phyloP scores from a whole-genome alignment of 2,113 vertebrate genomes.

The Chamaea fasciata region DNA sequence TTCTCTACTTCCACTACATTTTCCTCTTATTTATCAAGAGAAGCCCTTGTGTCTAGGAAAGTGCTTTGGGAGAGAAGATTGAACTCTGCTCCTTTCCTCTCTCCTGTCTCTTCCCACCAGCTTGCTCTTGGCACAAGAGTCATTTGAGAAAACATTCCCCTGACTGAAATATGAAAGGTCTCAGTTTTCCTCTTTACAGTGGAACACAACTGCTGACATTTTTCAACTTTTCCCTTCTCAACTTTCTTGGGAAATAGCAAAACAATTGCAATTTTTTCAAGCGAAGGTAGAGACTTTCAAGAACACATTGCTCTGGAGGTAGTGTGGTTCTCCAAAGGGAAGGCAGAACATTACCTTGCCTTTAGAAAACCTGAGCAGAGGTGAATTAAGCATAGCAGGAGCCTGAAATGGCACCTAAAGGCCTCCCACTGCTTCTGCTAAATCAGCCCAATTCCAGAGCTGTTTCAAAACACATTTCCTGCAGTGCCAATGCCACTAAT shows the following conservation, averaged over 20 bases:
- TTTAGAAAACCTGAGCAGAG: neutral
- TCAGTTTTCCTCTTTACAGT: neutral
- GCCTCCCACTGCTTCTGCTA: neutral
- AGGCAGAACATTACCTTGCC: neutral
- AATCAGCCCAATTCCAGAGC: neutral
- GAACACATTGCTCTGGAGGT: neutral
- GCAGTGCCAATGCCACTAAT: neutral
- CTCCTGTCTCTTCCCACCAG: neutral
- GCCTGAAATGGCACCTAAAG: neutral
- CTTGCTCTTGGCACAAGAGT: neutral
- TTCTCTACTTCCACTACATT: neutral
- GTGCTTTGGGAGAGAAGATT: neutral
- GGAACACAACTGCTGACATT: conserved; percentile 4
- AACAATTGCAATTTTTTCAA: neutral
- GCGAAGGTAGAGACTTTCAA: neutral
- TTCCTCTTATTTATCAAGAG: neutral
- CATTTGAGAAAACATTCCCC: neutral
- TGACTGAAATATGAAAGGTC: neutral
- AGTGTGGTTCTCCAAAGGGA: neutral
- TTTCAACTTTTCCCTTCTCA: neutral
- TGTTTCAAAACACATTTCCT: neutral
- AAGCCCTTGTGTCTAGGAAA: neutral
- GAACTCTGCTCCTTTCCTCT: neutral
- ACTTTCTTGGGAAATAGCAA: neutral
- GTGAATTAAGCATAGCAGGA: neutral